These are phyloP conservation scores for Abramis brama DNA, from an alignment of 2,113 vertebrate genomes.

Conservation along the genomic window DNA sequence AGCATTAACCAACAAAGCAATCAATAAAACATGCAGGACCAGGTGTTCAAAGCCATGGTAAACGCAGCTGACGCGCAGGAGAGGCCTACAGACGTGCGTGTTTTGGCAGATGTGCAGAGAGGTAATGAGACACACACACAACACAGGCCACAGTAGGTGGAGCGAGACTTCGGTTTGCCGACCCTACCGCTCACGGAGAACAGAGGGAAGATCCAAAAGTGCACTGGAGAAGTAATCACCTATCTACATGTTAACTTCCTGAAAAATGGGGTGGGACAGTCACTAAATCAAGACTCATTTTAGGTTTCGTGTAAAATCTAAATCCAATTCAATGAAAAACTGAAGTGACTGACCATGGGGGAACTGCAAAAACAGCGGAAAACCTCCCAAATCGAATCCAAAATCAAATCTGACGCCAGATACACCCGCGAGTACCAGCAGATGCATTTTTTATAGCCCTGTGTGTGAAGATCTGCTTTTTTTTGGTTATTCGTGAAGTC, in stretches of 20 bases:
- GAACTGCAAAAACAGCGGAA: slow-evolving; percentile 12
- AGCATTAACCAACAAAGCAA: slow-evolving; percentile 75
- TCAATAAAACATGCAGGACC: slow-evolving; percentile 77
- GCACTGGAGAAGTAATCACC: slow-evolving; percentile 43
- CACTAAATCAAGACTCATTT: slow-evolving; percentile 2
- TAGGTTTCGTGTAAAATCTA: background rate
- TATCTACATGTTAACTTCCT: slow-evolving; percentile 5
- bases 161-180: slow-evolving; percentile 24
- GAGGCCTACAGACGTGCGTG: slow-evolving; percentile 64
- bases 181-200: slow-evolving; percentile 12
- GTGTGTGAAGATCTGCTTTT: slow-evolving; percentile 38
- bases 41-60: slow-evolving; percentile 77
- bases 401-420: slow-evolving; percentile 42
- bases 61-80: slow-evolving; percentile 71
- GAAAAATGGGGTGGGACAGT: background rate
- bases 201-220: slow-evolving; percentile 32
- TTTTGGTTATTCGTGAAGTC: slow-evolving; percentile 41
- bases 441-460: slow-evolving; percentile 56
- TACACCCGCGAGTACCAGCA: slow-evolving; percentile 27
- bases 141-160: slow-evolving; percentile 47
- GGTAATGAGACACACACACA: slow-evolving; percentile 50
- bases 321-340: slow-evolving; percentile 20
- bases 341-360: slow-evolving; percentile 20
- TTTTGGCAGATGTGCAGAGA: slow-evolving; percentile 61
- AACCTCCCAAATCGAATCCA: background rate